A percentile compares a stretch with the other conserved stretches of the same genome.
Conservation (phyloP, 37 sponge, comb jelly and placozoan species). For the Agelas oroides region DNA sequence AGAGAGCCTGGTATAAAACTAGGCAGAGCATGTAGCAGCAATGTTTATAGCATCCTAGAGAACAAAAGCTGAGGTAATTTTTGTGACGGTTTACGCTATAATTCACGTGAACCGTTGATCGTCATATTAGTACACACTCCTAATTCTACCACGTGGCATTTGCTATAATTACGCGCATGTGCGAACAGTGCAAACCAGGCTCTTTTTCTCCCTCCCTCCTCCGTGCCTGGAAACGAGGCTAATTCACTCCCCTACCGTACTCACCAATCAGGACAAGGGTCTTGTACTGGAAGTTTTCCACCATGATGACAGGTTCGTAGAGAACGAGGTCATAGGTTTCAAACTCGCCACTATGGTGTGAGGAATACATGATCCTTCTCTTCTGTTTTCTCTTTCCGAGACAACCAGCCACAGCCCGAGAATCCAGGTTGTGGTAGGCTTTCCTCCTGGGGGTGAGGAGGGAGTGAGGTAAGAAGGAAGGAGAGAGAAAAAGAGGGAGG, state of each 20-base stretch:
- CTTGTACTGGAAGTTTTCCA: constrained; percentile 76
- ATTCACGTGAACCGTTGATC: no score
- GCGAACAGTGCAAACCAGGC: no score
- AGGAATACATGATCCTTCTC: constrained; percentile 77
- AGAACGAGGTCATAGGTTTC: constrained; percentile 84
- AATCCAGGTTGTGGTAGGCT: constrained; percentile 32
- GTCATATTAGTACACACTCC: no score
- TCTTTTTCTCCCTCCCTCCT: not conserved
- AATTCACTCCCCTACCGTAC: not conserved
- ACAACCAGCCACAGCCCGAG: constrained; percentile 40
- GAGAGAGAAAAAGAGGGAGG: not conserved
- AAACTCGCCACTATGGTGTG: constrained; percentile 83
- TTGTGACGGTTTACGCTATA: no score
- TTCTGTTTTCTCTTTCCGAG: constrained; percentile 73
- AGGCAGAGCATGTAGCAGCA: no score
- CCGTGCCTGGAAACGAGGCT: not conserved
- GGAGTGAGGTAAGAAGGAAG: no score
- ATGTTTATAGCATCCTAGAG: no score
- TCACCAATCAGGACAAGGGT: constrained; percentile 79
- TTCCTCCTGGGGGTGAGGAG: constrained; percentile 26
- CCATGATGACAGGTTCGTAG: constrained; percentile 75
- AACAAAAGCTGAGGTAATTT: no score
- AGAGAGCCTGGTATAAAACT: no score
- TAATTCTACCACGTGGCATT: no score
- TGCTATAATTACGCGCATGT: no score